Evolutionary conservation across 2,113 vertebrate genomes (phyloP), one percentile per base, ranked within the genome.

Genomic region (Pampusana beccarii): DNA sequence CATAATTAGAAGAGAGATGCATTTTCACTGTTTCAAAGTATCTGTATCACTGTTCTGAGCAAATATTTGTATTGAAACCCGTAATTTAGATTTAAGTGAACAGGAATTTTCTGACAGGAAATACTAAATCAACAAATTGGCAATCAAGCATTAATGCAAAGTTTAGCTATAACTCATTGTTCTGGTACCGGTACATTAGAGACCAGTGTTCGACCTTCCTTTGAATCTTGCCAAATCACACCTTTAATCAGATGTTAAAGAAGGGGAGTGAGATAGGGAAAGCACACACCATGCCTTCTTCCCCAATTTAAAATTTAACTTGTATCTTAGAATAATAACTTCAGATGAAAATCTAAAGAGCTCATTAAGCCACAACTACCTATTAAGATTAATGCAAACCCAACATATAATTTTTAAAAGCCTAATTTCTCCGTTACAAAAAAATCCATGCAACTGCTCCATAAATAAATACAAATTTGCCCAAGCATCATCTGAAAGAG

Each of bases 391-490:
- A 48, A 60, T 91, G 93, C 78, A 95, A 95, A 88, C 40, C 19
- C 57, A 64, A 91, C 34, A 34, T 57, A 95, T 24, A 0, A 82
- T 97, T 93, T 93, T 91, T 11, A 84, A 64, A 84, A 80, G 54
- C 89, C 70, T 60, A 67, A 46, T 81, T 90, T 67, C 36, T 94
- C 87, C 48, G 71, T 88, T 88, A 80, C 28, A 31, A 85, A 88
- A 75, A 88, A 93, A 72, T 40, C 38, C 20, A 34, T 28, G 70
- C 14, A 86, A 77, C 15, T 8, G 13, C 64, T 95, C 61, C 13
- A 25, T 65, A 93, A 97, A 96, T 74, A 84, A 92, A 73, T 74
- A 77, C 18, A 86, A 69, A 62, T 93, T 78, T 93, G 48, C 91
- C 73, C 92, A 34, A 88, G 75, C 86, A 20, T 62, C 70, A 36